Evolutionary conservation across 2,888 invertebrate genomes (phyloP).

Genomic region (Drosophila colorata): DNA sequence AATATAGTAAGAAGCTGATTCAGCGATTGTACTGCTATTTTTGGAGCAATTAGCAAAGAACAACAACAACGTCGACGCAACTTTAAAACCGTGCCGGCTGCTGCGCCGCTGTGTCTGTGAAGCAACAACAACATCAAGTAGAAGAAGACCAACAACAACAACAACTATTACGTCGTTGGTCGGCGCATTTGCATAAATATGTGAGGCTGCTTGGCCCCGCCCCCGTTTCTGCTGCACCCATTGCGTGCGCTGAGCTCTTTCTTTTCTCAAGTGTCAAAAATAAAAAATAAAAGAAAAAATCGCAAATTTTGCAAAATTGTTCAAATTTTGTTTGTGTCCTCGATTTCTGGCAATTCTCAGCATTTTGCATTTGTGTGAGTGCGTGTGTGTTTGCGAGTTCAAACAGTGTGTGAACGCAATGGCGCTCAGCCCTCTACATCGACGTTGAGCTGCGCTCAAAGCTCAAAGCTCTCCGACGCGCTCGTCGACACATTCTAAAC

Average conservation of each 20-base stretch:
- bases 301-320: conserved; percentile 54
- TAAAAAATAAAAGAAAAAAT: conserved; percentile 27
- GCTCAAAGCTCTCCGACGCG: conserved; percentile 9
- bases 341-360: conserved; percentile 11
- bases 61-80: conserved; percentile 7
- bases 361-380: conserved; percentile 26
- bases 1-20: conserved; percentile 35
- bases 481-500: conserved; percentile 25
- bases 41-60: conserved; percentile 57
- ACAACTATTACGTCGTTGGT: conserved; percentile 39
- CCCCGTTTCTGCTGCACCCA: conserved; percentile 3
- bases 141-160: conserved; percentile 33
- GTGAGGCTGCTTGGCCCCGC: conserved; percentile 33
- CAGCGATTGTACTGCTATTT: conserved; percentile 48
- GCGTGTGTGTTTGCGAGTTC: conserved; percentile 9
- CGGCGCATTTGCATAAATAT: conserved; percentile 64
- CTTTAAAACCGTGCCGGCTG: conserved; percentile 38
- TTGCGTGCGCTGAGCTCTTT: conserved; percentile 16
- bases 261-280: conserved; percentile 52
- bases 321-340: conserved; percentile 36
- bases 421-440: conserved; percentile 42
- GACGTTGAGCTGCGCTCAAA: conserved; percentile 44
- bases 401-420: conserved; percentile 46
- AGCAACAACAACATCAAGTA: conserved; percentile 33
- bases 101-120: conserved; percentile 42